Conservation (phyloP, 2,888 invertebrate species). For the Drosophila ustulata region DNA sequence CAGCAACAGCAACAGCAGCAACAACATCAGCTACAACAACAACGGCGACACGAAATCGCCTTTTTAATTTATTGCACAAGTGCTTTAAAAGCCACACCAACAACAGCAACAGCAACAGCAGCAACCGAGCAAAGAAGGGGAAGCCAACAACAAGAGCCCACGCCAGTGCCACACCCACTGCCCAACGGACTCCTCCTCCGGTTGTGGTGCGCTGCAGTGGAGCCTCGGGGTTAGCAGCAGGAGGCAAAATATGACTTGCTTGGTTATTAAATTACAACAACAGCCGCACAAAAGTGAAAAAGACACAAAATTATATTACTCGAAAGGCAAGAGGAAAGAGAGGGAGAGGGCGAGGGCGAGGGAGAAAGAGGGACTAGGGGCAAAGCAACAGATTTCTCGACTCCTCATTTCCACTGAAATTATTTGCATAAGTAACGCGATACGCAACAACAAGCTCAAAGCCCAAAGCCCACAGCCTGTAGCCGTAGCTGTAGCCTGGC, state of each 20-base stretch:
- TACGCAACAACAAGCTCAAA: slow-evolving; percentile 54
- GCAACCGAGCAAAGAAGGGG: slow-evolving; percentile 16
- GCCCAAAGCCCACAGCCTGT: not conserved
- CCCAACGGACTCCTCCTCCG: not conserved
- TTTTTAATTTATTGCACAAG: slow-evolving; percentile 81
- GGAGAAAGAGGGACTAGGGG: not conserved
- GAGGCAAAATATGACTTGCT: slow-evolving; percentile 78
- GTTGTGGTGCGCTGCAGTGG: slow-evolving; percentile 1
- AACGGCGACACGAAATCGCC: slow-evolving; percentile 74
- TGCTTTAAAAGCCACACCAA: slow-evolving; percentile 75
- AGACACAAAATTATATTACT: slow-evolving; percentile 78
- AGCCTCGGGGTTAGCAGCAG: slow-evolving; percentile 72
- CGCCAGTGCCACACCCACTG: slow-evolving; percentile 31
- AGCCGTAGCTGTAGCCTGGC: slow-evolving; percentile 24
- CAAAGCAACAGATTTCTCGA: slow-evolving; percentile 64
- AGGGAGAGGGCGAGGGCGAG: slow-evolving; percentile 6
- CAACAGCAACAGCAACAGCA: slow-evolving; percentile 53
- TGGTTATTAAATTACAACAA: slow-evolving; percentile 78
- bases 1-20: slow-evolving; percentile 36
- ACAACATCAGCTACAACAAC: slow-evolving; percentile 44
- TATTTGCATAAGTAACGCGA: slow-evolving; percentile 82
- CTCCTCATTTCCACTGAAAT: slow-evolving; percentile 76
- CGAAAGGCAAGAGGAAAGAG: slow-evolving; percentile 13
- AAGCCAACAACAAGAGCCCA: slow-evolving; percentile 40
- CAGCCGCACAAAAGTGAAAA: slow-evolving; percentile 73